These are phyloP conservation scores for Falco naumanni DNA, from an alignment of 2,797 vertebrate genomes.

Conservation along the genomic window DNA sequence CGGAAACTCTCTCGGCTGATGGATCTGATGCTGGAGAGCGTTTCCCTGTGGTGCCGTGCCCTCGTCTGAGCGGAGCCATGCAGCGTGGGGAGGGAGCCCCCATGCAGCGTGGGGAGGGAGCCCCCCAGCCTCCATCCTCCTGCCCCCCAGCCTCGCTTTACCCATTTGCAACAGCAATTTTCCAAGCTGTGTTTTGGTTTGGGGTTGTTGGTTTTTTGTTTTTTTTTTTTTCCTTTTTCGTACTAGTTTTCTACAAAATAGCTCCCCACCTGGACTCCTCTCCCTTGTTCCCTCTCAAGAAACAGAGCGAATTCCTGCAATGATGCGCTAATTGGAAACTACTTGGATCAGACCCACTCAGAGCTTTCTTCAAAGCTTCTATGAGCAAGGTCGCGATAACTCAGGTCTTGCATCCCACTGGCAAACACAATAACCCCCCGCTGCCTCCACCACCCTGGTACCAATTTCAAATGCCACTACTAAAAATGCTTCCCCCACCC, in stretches of 20 bases:
- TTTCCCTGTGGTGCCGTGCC: accelerated
- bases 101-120: accelerated
- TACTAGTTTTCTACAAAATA: not conserved
- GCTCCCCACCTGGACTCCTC: not conserved
- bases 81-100: not conserved
- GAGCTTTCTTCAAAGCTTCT: not conserved
- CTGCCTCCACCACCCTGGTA: not conserved
- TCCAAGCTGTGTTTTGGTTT: not conserved
- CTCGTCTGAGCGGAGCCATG: accelerated
- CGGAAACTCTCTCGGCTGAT: accelerated
- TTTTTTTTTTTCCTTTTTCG: not conserved
- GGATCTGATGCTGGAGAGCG: not conserved
- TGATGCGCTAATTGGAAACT: not conserved
- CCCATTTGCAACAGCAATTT: not conserved
- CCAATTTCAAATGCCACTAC: not conserved
- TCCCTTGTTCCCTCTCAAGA: not conserved
- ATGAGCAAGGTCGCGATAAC: accelerated
- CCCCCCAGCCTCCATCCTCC: not conserved
- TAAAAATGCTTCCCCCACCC: not conserved
- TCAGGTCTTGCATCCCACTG: not conserved
- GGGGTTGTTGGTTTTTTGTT: too few species aligned
- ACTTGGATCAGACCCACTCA: not conserved
- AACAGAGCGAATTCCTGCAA: not conserved
- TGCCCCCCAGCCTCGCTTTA: not conserved
- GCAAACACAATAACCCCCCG: not conserved